Evolutionary conservation across 2,888 invertebrate genomes (phyloP).

Genomic region (Agrotis clavis): DNA sequence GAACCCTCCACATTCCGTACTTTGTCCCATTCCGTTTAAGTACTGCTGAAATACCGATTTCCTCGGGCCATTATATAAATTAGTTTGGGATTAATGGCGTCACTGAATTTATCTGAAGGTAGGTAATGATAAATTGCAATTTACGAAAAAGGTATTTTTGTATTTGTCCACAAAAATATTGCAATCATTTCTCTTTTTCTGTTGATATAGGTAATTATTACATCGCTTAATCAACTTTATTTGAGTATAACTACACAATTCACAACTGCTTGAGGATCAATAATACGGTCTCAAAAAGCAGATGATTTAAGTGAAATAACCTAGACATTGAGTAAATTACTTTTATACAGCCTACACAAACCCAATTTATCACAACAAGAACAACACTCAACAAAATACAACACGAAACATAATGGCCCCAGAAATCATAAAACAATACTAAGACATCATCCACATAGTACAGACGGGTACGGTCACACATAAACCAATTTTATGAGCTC

Average conservation of each 20-base stretch:
- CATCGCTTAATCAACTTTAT: too few species aligned
- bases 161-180: not conserved
- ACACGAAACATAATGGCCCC: conserved; percentile 15
- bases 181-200: too few species aligned
- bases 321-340: not conserved
- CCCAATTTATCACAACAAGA: not conserved
- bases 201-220: too few species aligned
- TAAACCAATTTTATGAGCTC: conserved; percentile 46
- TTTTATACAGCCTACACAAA: not conserved
- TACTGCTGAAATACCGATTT: conserved; percentile 70
- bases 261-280: not conserved
- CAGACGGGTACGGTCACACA: conserved; percentile 39
- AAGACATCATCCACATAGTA: conserved; percentile 47
- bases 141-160: conserved; percentile 5
- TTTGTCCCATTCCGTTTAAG: conserved; percentile 63
- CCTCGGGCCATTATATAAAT: conserved; percentile 73
- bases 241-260: not conserved
- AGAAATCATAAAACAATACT: conserved; percentile 52
- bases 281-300: not conserved
- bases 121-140: conserved; percentile 64
- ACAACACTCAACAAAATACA: conserved; percentile 19
- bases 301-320: not conserved
- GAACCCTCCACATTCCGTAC: conserved; percentile 55
- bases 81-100: conserved; percentile 73
- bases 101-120: conserved; percentile 69